Evolutionary conservation across 2,113 vertebrate species (phyloP), one percentile per base, ranked within the genome.

Genomic region (Manacus vitellinus): DNA sequence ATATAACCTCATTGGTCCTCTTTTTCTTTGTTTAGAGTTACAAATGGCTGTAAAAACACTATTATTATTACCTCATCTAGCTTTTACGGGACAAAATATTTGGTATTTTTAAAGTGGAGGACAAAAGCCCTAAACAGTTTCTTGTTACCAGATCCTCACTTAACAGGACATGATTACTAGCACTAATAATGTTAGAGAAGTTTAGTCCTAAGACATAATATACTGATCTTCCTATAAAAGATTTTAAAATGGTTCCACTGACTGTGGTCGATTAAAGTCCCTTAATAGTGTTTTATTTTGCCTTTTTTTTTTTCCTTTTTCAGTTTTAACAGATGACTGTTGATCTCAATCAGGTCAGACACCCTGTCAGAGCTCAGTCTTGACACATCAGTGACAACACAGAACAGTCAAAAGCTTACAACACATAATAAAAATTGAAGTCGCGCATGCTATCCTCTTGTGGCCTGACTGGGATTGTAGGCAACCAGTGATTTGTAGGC

Each of bases 401-500:
- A 94, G 88, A 97, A 87, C 61, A 97, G 92, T 96, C 92, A 95
- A 86, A 98, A 97, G 91, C 97, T 97, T 97, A 97, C 83, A 97
- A 77, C 88, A 74, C 44, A 9, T 96, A 97, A 98, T 98, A 97
- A 98, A 98, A 97, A 85, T 87, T 94, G 91, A 96, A 98, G 92
- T 85, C 94, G 94, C 25, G 6, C 85, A 51, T 81, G 82, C 74
- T 71, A 62, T 97, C 81, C 90, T 96, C 92, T 85, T 76, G 65
- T 80, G 93, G 91, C 59, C 76, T 95, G 67, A 96, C 91, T 66
- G 92, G 89, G 88, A 94, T 79, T 96, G 90, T 28, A 95, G 95
- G 94, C 86, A 97, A 95, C 55, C 27, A 11, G 92, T 97, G 97
- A 98, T 98, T 98, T 98, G 97, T 97, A 97, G 97, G 95, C 93